A percentile compares a stretch with the other conserved stretches of the same genome.
phyloP scores from a whole-genome alignment of 2,113 vertebrate genomes.

The Centropus bengalensis region DNA sequence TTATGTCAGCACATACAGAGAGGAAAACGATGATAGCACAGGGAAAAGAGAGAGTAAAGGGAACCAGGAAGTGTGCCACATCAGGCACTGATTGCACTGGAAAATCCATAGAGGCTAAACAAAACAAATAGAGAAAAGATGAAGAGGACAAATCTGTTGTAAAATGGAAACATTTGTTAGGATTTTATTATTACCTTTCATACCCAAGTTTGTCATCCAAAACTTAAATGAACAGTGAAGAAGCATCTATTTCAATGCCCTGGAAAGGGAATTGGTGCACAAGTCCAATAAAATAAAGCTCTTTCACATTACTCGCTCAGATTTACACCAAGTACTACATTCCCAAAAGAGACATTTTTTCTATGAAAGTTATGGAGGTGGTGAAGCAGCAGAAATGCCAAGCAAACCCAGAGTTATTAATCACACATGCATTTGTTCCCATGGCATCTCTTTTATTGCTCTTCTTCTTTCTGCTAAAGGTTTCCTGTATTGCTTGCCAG shows the following conservation, averaged over 20 bases:
- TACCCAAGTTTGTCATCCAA: background rate
- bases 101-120: conserved; percentile 6
- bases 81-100: background rate
- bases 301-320: background rate
- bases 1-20: background rate
- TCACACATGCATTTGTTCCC: background rate
- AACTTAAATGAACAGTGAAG: conserved; percentile 4
- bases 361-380: background rate
- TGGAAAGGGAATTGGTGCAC: background rate
- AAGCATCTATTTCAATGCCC: background rate
- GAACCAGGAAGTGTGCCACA: conserved; percentile 2
- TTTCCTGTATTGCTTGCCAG: conserved; percentile 75
- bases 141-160: background rate
- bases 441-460: background rate
- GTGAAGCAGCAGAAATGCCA: conserved; percentile 12
- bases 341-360: background rate
- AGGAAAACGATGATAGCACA: conserved; percentile 6
- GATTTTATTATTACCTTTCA: conserved; percentile 38
- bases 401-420: background rate
- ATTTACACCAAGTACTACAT: background rate
- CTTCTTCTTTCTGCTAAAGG: conserved; percentile 59
- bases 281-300: conserved; percentile 29
- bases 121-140: conserved; percentile 37
- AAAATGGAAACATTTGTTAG: conserved; percentile 33
- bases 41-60: conserved; percentile 15